phyloP scores from a whole-genome alignment of 2,113 vertebrate genomes.

The Forbesichthys agassizii region DNA sequence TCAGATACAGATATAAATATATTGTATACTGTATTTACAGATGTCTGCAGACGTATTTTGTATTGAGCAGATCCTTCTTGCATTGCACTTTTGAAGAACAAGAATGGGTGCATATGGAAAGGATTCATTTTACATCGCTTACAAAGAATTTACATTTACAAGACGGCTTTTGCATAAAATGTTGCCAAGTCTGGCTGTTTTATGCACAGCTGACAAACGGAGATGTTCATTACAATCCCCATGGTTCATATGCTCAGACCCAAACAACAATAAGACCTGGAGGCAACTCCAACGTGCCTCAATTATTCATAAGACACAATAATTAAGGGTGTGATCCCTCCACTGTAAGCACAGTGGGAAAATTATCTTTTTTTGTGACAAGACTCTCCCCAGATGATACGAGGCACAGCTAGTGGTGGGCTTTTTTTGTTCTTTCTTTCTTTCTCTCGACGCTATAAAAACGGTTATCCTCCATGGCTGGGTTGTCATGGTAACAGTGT shows the following conservation, averaged over 20 bases:
- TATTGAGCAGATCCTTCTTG: too few species aligned
- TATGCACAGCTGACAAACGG: constrained; percentile 9
- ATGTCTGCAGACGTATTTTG: background rate
- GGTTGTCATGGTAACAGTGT: constrained; percentile 81
- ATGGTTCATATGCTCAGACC: background rate
- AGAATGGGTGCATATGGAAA: background rate
- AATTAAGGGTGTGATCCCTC: background rate
- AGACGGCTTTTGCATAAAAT: background rate
- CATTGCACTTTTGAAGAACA: too few species aligned
- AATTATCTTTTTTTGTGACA: too few species aligned
- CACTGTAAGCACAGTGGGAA: constrained; percentile 1
- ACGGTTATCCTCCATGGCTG: constrained; percentile 71
- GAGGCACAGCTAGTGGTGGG: constrained; percentile 46
- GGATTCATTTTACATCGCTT: background rate
- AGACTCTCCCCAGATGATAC: background rate
- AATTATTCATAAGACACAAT: background rate
- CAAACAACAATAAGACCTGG: too few species aligned
- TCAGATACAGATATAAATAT: constrained; percentile 1
- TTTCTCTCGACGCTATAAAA: constrained; percentile 46
- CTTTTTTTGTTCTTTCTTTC: constrained; percentile 25
- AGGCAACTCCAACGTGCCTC: background rate
- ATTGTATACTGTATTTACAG: background rate
- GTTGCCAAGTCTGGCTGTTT: background rate
- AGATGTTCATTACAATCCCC: constrained; percentile 7
- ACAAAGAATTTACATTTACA: constrained; percentile 49